Evolutionary conservation across 2,113 vertebrate species (phyloP).

Genomic region (Aphyosemion australe): DNA sequence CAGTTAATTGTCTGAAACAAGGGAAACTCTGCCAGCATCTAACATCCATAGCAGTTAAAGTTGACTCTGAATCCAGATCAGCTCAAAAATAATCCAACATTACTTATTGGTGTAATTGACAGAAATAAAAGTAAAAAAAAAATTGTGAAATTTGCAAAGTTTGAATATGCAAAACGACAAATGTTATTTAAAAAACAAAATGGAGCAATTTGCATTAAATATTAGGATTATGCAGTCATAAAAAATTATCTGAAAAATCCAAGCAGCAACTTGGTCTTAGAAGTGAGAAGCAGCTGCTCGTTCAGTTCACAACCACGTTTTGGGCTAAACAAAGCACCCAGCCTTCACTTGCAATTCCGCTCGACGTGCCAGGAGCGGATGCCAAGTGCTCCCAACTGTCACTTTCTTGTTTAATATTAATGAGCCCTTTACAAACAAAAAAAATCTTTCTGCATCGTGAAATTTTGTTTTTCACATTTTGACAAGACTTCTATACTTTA

Average conservation of each 20-base stretch:
- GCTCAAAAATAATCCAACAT: too few relatives aligned
- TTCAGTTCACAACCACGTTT: constrained; percentile 53
- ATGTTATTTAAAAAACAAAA: constrained; percentile 12
- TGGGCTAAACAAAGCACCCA: constrained; percentile 57
- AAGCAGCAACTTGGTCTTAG: constrained; percentile 19
- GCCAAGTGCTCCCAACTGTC: constrained; percentile 74
- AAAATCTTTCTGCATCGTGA: constrained; percentile 15
- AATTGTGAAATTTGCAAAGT: constrained; percentile 5
- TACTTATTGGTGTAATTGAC: not conserved
- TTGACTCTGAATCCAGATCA: not conserved
- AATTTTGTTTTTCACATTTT: constrained; percentile 12
- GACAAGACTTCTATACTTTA: constrained; percentile 28
- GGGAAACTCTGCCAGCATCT: constrained; percentile 11
- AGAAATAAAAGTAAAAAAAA: constrained; percentile 14
- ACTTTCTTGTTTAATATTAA: constrained; percentile 75
- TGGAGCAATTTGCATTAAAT: not conserved
- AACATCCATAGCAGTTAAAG: constrained; percentile 1
- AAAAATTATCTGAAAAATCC: constrained; percentile 7
- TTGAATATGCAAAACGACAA: not conserved
- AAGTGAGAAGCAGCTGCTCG: constrained; percentile 51
- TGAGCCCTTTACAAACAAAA: constrained; percentile 61
- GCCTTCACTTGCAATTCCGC: constrained; percentile 51
- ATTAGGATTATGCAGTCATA: not conserved
- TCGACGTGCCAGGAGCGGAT: constrained; percentile 45
- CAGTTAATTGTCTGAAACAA: constrained; percentile 27